A percentile compares a stretch with the other conserved stretches of the same genome.
Conservation (phyloP, 1,140 invertebrate species). For the Anadara kagoshimensis region DNA sequence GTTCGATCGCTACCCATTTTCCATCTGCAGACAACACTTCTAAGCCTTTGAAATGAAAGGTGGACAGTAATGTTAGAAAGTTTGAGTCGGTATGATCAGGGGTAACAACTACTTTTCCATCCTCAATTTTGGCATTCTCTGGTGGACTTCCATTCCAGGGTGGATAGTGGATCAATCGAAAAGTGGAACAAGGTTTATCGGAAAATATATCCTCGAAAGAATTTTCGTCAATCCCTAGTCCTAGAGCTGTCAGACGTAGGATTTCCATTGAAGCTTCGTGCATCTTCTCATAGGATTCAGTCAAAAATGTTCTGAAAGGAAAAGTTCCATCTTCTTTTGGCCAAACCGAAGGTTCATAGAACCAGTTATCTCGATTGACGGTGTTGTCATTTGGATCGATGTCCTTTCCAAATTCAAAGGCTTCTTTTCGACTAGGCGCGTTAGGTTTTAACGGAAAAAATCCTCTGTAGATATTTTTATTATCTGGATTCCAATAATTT, state of each 20-base stretch:
- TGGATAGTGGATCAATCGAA: slow-evolving; percentile 58
- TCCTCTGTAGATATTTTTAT: slow-evolving; percentile 52
- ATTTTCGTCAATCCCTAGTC: slow-evolving; percentile 51
- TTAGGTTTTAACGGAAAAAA: slow-evolving; percentile 51
- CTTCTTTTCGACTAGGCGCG: slow-evolving; percentile 51
- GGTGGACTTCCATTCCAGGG: slow-evolving; percentile 41
- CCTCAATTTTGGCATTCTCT: slow-evolving; percentile 41
- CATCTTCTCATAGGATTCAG: slow-evolving; percentile 39
- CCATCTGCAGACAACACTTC: slow-evolving; percentile 42
- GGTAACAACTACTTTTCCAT: slow-evolving; percentile 47
- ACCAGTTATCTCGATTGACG: slow-evolving; percentile 35
- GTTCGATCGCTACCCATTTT: slow-evolving; percentile 48
- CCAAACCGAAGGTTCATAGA: slow-evolving; percentile 46
- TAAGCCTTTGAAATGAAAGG: slow-evolving; percentile 56
- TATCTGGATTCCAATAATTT: slow-evolving; percentile 55
- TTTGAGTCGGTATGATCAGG: slow-evolving; percentile 57
- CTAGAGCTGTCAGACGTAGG: slow-evolving; percentile 47
- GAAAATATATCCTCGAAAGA: slow-evolving; percentile 49
- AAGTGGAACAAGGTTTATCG: slow-evolving; percentile 52
- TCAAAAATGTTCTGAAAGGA: slow-evolving; percentile 40
- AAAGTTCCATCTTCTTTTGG: slow-evolving; percentile 47
- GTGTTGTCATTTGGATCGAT: slow-evolving; percentile 18
- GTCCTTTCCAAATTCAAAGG: slow-evolving; percentile 55
- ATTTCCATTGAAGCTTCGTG: slow-evolving; percentile 52
- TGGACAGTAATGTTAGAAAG: slow-evolving; percentile 57